Base-by-base conservation (phyloP, 2,797 vertebrate genomes). In the Amphiprion clarkii region DNA sequence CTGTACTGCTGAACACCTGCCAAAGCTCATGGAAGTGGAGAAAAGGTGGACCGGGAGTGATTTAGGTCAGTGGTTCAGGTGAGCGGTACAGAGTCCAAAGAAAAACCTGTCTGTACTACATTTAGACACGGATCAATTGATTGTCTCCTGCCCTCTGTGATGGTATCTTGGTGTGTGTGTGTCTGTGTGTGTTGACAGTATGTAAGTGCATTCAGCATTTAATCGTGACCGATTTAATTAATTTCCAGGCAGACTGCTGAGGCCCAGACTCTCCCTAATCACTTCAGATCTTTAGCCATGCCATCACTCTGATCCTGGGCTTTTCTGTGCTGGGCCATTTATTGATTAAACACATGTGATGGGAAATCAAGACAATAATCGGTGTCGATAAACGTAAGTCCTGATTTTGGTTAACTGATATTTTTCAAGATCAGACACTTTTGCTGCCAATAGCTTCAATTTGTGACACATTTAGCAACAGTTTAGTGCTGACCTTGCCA, bases 221-320 rank as follows among this genome's bases (percentile, higher is more conserved):
- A 82, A 91, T 91, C 72, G 65, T 86, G 85, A 88, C 83, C 46
- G 71, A 88, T 92, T 90, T 88, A 90, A 93, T 93, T 90, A 81
- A 89, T 89, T 88, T 88, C 79, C 76, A 85, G 85, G 73, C 80
- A 52, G 79, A 84, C 81, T 82, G 82, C 75, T 82, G 87, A 82
- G 76, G 80, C 68, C 81, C 82, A 71, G 81, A 76, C 79, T 81
- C 78, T 85, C 84, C 63, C 74, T 94, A 92, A 93, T 91, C 88
- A 86, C 87, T 89, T 77, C 77, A 87, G 82, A 88, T 90, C 83
- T 88, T 88, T 76, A 79, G 83, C 76, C 67, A 67, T 74, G 79
- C 86, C 87, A 87, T 86, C 87, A 86, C 83, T 87, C 83, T 77
- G 64, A 69, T 76, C 60, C 73, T 71, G 63, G 29, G 75, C 65